Conservation (phyloP, 2,113 vertebrate genomes). For the Triplophysa rosa region DNA sequence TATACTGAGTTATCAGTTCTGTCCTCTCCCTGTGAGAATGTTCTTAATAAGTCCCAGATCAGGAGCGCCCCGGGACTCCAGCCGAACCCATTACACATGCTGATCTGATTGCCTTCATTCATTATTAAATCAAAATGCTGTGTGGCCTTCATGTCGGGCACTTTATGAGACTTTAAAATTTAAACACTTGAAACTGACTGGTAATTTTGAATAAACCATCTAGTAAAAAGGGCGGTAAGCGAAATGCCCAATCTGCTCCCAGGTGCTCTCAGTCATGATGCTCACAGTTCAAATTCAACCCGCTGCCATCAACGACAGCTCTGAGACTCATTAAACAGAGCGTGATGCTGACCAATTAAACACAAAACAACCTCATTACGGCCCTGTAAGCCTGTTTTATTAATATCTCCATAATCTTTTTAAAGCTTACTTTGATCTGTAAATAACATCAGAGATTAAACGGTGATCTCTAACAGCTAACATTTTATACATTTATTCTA, state of each 20-base stretch:
- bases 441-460: slow-evolving; percentile 25
- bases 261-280: slow-evolving; percentile 22
- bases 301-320: not conserved
- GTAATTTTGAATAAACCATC: slow-evolving; percentile 65
- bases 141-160: slow-evolving; percentile 68
- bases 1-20: slow-evolving; percentile 36
- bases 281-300: slow-evolving; percentile 3
- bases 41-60: slow-evolving; percentile 52
- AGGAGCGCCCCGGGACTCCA: slow-evolving; percentile 56
- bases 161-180: slow-evolving; percentile 77
- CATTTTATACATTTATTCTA: not conserved
- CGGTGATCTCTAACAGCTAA: not conserved
- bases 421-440: slow-evolving; percentile 31
- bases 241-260: not conserved
- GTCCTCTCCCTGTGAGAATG: slow-evolving; percentile 25
- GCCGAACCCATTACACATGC: slow-evolving; percentile 70
- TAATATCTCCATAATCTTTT: slow-evolving; percentile 33
- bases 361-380: slow-evolving; percentile 30
- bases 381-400: slow-evolving; percentile 4
- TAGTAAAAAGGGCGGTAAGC: slow-evolving; percentile 51
- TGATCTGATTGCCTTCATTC: slow-evolving; percentile 71
- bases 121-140: slow-evolving; percentile 72
- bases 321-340: slow-evolving; percentile 27
- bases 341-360: slow-evolving; percentile 18
- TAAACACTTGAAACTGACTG: slow-evolving; percentile 72